Conservation (phyloP, 92 coral and sea anemone genomes). For the Palythoa grandiflora region DNA sequence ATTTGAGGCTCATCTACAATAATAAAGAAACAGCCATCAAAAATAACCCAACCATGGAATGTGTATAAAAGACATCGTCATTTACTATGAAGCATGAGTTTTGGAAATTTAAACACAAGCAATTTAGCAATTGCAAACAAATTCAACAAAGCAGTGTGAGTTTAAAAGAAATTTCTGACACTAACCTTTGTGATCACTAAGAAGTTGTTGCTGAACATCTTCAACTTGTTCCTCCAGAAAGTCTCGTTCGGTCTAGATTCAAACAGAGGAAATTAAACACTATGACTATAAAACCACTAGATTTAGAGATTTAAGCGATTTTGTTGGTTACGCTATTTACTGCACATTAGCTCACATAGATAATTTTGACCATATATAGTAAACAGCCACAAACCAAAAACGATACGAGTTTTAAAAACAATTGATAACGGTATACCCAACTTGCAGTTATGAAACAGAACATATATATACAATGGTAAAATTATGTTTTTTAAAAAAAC, state of each 20-base stretch:
- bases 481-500: too few relatives aligned
- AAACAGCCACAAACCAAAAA: too few relatives aligned
- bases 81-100: background rate
- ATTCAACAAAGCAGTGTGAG: background rate
- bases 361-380: too few relatives aligned
- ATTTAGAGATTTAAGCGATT: too few relatives aligned
- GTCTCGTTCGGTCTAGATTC: conserved; percentile 4
- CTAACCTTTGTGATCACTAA: conserved; percentile 24
- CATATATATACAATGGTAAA: too few relatives aligned
- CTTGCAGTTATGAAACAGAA: too few relatives aligned
- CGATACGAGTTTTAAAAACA: too few relatives aligned
- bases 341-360: too few relatives aligned
- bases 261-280: background rate
- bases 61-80: background rate
- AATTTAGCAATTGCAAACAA: background rate
- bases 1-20: conserved; percentile 5
- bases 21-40: background rate
- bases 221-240: conserved; percentile 17
- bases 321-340: too few relatives aligned
- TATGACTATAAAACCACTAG: too few relatives aligned
- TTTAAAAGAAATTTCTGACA: background rate
- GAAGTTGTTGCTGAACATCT: conserved; percentile 19
- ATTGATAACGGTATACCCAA: too few relatives aligned
- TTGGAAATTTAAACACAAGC: background rate
- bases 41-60: background rate